Base-by-base conservation (phyloP, 1,140 invertebrate genomes). In the Nasonia giraulti region DNA sequence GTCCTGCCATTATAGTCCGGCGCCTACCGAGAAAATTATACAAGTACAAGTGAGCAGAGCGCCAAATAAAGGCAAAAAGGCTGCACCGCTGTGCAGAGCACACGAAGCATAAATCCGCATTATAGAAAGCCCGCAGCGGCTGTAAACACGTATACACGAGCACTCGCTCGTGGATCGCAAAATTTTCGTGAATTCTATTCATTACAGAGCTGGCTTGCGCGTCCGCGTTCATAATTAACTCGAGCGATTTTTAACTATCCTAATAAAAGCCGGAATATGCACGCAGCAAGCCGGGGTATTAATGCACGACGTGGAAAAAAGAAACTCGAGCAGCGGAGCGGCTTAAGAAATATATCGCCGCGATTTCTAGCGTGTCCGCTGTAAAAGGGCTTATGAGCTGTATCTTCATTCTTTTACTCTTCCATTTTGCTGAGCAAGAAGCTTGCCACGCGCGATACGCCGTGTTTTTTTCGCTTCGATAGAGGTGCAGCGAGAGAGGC, bases 1-100 rank as follows among this genome's bases (percentile, higher is more conserved):
- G 5, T 10, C 23, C 31, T 17, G 11, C 27, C 6, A 71, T 31
- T 71, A 71, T 2, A 17, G 23, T 4, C 2, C 17, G 31, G 27
- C 69, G 14, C 23, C 27, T 31, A 44, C 55, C 55, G 55, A 33
- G 69, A 71, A 71, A 33, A 71, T 71, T 71, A 71, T 33, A 71
- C 31, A 71, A 23, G 68, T 71, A 55, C 17, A 55, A 17, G 23
- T 27, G 69, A 71, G 69, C 17, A n/a, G 17, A 62, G 55, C 20
- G 55, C 55, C 55, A 80, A 81, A 71, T 81, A 69, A 81, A 81
- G 66, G 23, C 20, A 50, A 50, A 76, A 77, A 76, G n/a, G 33
- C 77, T 85, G 85, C 82, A 40, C 66, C 33, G 11, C 20, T 31
- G 50, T 62, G 27, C 6, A 33, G 66, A 23, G 8, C 17, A 11